Conservation (phyloP, 2,888 invertebrate species). For the Acleris laterana region DNA sequence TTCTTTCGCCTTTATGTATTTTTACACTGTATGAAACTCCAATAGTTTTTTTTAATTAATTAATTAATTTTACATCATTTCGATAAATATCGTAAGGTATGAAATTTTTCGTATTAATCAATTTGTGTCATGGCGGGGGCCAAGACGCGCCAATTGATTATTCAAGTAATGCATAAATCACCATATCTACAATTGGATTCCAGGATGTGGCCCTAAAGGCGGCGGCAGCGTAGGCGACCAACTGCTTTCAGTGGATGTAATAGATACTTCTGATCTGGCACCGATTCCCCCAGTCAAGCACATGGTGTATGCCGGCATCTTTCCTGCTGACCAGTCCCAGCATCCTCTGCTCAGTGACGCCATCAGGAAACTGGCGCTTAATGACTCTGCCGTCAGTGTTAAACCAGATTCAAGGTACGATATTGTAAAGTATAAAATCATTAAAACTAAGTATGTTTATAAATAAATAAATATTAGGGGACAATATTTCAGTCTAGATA, state of each 20-base stretch:
- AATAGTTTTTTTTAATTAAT: no score
- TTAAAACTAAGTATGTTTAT: no score
- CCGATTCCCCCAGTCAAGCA: conserved; percentile 66
- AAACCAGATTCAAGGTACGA: conserved; percentile 90
- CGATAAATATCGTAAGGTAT: no score
- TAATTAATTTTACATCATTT: no score
- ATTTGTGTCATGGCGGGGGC: no score
- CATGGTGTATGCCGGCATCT: conserved; percentile 86
- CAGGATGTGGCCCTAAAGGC: conserved; percentile 76
- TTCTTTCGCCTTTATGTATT: no score
- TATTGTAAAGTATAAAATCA: background rate
- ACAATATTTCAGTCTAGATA: no score
- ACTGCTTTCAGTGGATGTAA: conserved; percentile 62
- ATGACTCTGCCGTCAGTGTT: conserved; percentile 96
- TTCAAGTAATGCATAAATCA: background rate
- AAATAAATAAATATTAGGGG: no score
- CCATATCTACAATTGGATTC: conserved; percentile 31
- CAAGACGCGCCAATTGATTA: no score
- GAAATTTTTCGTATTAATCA: no score
- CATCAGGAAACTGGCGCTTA: conserved; percentile 95
- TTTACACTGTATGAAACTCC: no score
- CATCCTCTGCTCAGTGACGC: conserved; percentile 89
- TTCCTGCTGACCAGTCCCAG: conserved; percentile 95
- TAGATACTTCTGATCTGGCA: conserved; percentile 48
- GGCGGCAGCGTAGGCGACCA: conserved; percentile 78